Evolutionary conservation across 2,888 invertebrate species (phyloP), one percentile per base, ranked within the genome.

Genomic region (Kryphioiulus occultus): DNA sequence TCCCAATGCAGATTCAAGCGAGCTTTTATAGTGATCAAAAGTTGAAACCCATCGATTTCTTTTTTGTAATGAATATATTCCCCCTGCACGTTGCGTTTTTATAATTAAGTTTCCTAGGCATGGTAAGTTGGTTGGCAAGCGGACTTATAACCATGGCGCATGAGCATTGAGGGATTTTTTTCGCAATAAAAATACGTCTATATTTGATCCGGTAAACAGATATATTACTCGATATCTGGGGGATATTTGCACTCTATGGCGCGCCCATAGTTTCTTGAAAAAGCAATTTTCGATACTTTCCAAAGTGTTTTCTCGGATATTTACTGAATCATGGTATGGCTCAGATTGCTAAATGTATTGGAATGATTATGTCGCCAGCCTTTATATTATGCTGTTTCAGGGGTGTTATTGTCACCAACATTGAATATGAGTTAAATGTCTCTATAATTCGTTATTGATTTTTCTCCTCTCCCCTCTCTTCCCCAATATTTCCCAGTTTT

Each of bases 381-480:
- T 85, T 39, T 78, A 42, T 85, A 85, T 85, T 42, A 44, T 44
- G 42, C 85, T 85, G 85, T 85, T 85, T 85, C 44, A 42, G 85
- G 39, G 39, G 85, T 85, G 44, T 78, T 78, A 78, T 78, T 44
- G 85, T 85, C 85, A 44, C 85, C 44, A 39, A 26, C 85, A 39
- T 35, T 42, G 39, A 85, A 39, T 85, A 85, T 85, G 78, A 78
- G 78, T 78, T 78, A 78, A 78, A 78, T 78, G 85, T 39, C 85
- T 85, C 85, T 39, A 85, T 85, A 85, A 85, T 85, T 85, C 44
- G 42, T 85, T 85, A 85, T 85, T 85, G 85, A 85, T 85, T 85
- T 85, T 85, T 44, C 17, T 19, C n/a, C 10, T 85, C 85, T 39
- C 85, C 12, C 85, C n/a, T 82, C 0, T n/a, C 35, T 12, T 84